phyloP scores from a whole-genome alignment of 1,140 invertebrate genomes.

The Bombus affinis region DNA sequence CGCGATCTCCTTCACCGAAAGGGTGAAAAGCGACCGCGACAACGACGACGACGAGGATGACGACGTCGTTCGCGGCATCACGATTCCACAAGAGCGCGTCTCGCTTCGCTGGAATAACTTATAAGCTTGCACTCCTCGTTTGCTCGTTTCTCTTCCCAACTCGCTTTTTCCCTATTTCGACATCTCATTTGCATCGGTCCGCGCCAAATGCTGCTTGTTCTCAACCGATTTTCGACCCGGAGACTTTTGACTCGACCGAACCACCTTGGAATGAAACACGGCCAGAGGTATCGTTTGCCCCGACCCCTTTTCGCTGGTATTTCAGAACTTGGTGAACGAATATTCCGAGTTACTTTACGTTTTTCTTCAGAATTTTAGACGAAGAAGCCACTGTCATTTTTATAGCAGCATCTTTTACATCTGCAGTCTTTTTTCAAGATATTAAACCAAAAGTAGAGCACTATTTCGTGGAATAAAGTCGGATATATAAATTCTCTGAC shows the following conservation, averaged over 20 bases:
- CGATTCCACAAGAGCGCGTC: background rate
- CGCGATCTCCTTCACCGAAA: background rate
- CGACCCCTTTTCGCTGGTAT: background rate
- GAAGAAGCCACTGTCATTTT: too few species aligned
- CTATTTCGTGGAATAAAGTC: background rate
- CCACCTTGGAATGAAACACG: background rate
- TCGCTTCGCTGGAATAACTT: constrained; percentile 20
- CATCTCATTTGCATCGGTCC: constrained; percentile 5
- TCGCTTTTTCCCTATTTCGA: background rate
- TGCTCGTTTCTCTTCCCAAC: background rate
- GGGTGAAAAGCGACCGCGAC: background rate
- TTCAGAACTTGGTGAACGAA: background rate
- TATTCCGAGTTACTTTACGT: background rate
- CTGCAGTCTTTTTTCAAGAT: too few species aligned
- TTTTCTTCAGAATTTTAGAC: background rate
- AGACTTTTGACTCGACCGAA: background rate
- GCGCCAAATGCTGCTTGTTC: background rate
- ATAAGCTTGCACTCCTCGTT: background rate
- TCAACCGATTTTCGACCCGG: background rate
- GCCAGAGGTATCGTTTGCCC: background rate
- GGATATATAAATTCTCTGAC: background rate
- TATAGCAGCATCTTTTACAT: background rate
- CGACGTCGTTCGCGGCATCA: constrained; percentile 11
- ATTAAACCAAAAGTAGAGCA: background rate
- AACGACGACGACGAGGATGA: background rate